Evolutionary conservation across 2,888 invertebrate species (phyloP), one percentile per base, ranked within the genome.

Genomic region (Nudaria mundana): DNA sequence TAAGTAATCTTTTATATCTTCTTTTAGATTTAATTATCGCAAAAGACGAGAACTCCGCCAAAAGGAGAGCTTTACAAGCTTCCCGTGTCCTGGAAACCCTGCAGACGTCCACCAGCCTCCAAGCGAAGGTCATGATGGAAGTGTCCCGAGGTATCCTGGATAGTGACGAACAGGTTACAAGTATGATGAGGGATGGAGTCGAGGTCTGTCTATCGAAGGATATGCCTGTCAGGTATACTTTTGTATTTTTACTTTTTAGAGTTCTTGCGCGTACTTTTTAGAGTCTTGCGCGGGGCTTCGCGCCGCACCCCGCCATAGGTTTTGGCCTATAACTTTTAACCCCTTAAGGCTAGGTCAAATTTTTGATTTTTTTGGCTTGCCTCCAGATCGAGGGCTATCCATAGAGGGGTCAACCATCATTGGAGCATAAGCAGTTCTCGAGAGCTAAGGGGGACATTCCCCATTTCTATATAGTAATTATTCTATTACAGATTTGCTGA

Each of bases 131-230:
- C 1, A 5, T 52, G 1, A 40, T 23, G 28, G 44, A 30, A 3
- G n/a, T 48, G 3, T 45, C 44, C 1, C 23, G 36, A 2, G 58
- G 58, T 0, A 6, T 57, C 1, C 56, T 55, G 14, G 57, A 58
- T 28, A 1, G 3, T 2, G 40, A 57, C 1, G 46, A 30, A 0
- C 14, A 11, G 3, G 7, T 48, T 2, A 24, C 52, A 1, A 45
- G 25, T 1, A 39, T 48, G 30, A 10, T 57, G 26, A 12, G 15
- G 5, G 56, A 56, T 5, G 58, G 45, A 0, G 13, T 52, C 0
- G 45, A 48, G 3, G 18, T 29, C 4, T 40, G 38, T 24, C 39
- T 58, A 3, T 48, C 58, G 3, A 44, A 55, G 8, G 58, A 58
- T 22, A 28, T 57, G 12, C 20, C 30, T 12, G 11, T 50, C 11